A percentile compares a stretch with the other conserved stretches of the same genome.
Conservation (phyloP, 2,888 invertebrate species). For the Diaperis boleti region DNA sequence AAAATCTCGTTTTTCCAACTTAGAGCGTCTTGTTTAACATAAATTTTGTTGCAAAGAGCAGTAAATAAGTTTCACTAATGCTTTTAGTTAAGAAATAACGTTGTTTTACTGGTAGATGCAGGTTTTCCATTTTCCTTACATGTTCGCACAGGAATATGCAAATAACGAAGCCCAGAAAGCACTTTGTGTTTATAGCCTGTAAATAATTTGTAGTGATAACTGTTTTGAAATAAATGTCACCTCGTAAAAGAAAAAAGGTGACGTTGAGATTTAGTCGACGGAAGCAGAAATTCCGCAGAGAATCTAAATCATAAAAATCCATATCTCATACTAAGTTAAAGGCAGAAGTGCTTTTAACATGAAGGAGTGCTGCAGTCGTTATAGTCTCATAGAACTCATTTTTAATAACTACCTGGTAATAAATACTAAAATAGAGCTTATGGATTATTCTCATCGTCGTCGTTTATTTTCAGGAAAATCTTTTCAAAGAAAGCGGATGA, state of each 20-base stretch:
- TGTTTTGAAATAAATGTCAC: background rate
- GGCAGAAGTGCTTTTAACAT: constrained; percentile 2
- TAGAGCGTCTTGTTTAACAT: constrained; percentile 6
- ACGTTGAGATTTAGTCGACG: background rate
- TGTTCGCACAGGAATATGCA: no score
- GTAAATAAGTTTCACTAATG: constrained; percentile 7
- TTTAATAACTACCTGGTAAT: background rate
- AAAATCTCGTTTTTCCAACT: constrained; percentile 9
- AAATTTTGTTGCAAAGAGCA: background rate
- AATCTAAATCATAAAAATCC: background rate
- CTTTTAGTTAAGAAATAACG: background rate
- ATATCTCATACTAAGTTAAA: background rate
- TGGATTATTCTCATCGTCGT: constrained; percentile 3
- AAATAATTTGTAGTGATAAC: no score
- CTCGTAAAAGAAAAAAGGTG: background rate
- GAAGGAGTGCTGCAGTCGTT: background rate
- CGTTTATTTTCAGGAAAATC: background rate
- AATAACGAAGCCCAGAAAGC: no score
- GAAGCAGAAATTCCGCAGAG: background rate
- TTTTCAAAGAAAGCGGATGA: constrained; percentile 3
- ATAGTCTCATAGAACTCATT: background rate
- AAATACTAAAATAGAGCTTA: background rate
- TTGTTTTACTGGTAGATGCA: no score
- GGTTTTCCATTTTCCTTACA: no score
- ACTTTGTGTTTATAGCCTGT: no score